phyloP scores from a whole-genome alignment of 64 coral and sea anemone genomes.

The Dendrophyllia cribrosa region DNA sequence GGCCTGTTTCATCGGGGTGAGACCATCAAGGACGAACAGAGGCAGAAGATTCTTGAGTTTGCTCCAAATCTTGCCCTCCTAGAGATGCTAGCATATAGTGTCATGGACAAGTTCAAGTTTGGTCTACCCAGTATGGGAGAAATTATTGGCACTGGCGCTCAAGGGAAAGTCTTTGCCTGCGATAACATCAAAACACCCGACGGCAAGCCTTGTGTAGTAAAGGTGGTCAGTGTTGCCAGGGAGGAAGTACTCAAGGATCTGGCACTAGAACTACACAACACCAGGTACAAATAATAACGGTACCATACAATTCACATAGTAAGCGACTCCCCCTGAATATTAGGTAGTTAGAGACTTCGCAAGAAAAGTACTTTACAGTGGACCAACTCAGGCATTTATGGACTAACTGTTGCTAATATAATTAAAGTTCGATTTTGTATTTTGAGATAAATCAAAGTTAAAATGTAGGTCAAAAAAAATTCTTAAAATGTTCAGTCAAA shows the following conservation, averaged over 20 bases:
- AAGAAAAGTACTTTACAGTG: too few species aligned
- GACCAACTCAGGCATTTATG: too few species aligned
- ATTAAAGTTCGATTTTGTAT: too few species aligned
- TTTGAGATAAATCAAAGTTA: too few species aligned
- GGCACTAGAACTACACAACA: constrained; percentile 63
- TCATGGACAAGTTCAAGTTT: constrained; percentile 52
- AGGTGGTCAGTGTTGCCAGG: constrained; percentile 35
- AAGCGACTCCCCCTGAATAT: too few species aligned
- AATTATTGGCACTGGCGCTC: constrained; percentile 54
- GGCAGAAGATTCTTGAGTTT: constrained; percentile 52
- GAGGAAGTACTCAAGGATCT: constrained; percentile 60
- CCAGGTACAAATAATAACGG: constrained; percentile 28
- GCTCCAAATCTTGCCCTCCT: constrained; percentile 57
- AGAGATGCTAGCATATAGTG: constrained; percentile 61
- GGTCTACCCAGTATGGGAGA: constrained; percentile 35
- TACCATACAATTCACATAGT: too few species aligned
- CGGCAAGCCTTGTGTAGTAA: constrained; percentile 61
- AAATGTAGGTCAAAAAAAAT: too few species aligned
- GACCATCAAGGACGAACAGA: constrained; percentile 61
- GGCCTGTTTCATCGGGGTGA: constrained; percentile 40
- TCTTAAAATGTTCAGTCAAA: too few species aligned
- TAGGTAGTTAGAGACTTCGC: too few species aligned
- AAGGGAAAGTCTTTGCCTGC: constrained; percentile 59
- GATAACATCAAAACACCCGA: constrained; percentile 50
- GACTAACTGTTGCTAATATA: too few species aligned